Conservation (phyloP, 2,888 invertebrate genomes). For the Chirona hameri region DNA sequence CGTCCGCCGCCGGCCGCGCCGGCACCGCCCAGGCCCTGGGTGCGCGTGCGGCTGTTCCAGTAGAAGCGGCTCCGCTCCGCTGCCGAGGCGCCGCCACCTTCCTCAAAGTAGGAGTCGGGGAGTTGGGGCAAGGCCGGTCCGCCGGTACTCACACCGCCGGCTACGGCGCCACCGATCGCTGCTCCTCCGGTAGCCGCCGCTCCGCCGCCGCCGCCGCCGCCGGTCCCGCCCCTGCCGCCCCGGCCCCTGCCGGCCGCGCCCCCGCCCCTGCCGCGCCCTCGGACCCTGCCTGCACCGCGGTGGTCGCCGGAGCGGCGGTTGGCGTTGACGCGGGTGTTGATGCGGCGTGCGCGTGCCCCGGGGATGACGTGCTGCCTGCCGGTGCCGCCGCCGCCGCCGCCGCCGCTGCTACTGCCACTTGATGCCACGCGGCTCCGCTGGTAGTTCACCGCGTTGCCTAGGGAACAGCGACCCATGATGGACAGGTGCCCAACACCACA, state of each 20-base stretch:
- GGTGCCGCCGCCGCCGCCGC: slow-evolving; percentile 24
- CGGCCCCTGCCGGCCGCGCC: too few relatives aligned
- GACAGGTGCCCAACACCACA: not conserved
- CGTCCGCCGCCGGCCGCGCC: not conserved
- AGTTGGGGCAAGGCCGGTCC: slow-evolving; percentile 45
- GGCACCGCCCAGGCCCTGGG: not conserved
- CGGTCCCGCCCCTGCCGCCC: slow-evolving; percentile 12
- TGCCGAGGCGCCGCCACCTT: not conserved
- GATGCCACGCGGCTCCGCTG: slow-evolving; percentile 33
- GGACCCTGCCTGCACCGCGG: too few relatives aligned
- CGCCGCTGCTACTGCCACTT: slow-evolving; percentile 30
- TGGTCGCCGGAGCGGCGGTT: too few relatives aligned
- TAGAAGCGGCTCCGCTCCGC: not conserved
- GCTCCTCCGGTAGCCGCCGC: not conserved
- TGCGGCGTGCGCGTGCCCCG: too few relatives aligned
- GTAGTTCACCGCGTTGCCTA: slow-evolving; percentile 9
- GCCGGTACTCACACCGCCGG: slow-evolving; percentile 46
- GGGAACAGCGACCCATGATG: not conserved
- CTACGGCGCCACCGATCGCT: too few relatives aligned
- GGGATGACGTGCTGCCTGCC: too few relatives aligned
- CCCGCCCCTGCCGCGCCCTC: slow-evolving; percentile 12
- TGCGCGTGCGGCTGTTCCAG: not conserved
- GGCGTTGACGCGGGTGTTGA: too few relatives aligned
- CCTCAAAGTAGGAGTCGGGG: not conserved
- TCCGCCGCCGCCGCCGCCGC: not conserved